These are phyloP conservation scores for Acrocephalus kingi DNA, from an alignment of 2,113 vertebrate genomes.

Conservation along the genomic window DNA sequence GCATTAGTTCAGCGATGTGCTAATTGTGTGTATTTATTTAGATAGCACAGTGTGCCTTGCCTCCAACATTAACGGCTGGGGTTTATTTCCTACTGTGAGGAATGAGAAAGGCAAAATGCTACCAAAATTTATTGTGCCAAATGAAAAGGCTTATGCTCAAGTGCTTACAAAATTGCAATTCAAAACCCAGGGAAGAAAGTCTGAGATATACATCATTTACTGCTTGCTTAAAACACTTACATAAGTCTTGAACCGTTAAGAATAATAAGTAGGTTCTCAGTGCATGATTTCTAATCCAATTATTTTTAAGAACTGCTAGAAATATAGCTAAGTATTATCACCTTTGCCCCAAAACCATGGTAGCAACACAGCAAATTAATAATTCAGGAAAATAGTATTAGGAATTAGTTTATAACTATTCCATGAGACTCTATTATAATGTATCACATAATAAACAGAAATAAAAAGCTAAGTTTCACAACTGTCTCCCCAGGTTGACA, in stretches of 20 bases:
- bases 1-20: background rate
- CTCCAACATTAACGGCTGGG: background rate
- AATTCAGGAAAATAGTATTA: conserved; percentile 19
- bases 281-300: conserved; percentile 57
- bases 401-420: conserved; percentile 21
- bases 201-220: conserved; percentile 40
- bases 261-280: conserved; percentile 51
- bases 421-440: background rate
- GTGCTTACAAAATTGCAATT: conserved; percentile 14
- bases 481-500: background rate
- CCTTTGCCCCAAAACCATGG: conserved; percentile 35
- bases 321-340: conserved; percentile 24
- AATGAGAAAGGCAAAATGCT: conserved; percentile 30
- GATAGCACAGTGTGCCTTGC: background rate
- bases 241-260: conserved; percentile 19
- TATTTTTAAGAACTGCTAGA: conserved; percentile 52
- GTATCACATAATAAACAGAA: background rate
- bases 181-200: conserved; percentile 12
- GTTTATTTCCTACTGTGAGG: background rate
- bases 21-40: conserved; percentile 54
- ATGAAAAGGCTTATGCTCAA: background rate
- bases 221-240: conserved; percentile 61
- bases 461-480: background rate
- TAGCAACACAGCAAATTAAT: conserved; percentile 33
- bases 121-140: conserved; percentile 17